Percentiles rank a stretch among this genome's conserved stretches.
These are phyloP conservation scores for Rotaria macrura DNA, from an alignment of 2,888 invertebrate genomes.

Conservation along the genomic window DNA sequence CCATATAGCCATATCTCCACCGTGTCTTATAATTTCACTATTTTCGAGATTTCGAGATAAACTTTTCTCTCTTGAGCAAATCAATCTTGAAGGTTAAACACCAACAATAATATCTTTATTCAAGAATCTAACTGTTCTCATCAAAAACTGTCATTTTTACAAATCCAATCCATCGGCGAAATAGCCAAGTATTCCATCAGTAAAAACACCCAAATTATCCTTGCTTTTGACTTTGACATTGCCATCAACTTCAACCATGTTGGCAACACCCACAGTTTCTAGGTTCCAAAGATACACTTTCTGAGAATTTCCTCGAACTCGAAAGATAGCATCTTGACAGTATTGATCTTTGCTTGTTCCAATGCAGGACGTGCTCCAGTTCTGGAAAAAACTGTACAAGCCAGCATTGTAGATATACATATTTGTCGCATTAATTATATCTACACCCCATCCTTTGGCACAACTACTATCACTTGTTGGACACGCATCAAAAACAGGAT, in stretches of 20 bases:
- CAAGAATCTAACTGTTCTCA: too few species aligned
- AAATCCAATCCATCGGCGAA: neutral
- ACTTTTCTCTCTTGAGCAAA: too few species aligned
- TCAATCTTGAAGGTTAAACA: too few species aligned
- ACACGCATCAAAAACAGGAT: neutral
- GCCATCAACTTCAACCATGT: neutral
- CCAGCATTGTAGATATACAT: neutral
- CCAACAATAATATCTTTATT: too few species aligned
- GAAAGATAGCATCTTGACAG: neutral
- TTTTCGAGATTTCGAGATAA: too few species aligned
- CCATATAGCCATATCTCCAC: too few species aligned
- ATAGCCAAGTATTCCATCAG: slow-evolving; percentile 7
- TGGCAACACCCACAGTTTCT: neutral
- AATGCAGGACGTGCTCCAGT: neutral
- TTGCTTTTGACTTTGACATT: neutral
- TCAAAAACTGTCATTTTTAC: too few species aligned
- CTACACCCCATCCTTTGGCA: neutral
- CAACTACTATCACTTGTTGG: neutral
- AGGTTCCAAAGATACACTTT: neutral
- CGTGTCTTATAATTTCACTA: too few species aligned
- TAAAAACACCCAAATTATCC: neutral
- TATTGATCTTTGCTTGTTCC: neutral
- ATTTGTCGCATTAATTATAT: neutral
- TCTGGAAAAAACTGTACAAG: neutral
- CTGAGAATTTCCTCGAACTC: neutral